Conservation (phyloP, 2,797 vertebrate genomes). For the Acanthurus leucopareius region DNA sequence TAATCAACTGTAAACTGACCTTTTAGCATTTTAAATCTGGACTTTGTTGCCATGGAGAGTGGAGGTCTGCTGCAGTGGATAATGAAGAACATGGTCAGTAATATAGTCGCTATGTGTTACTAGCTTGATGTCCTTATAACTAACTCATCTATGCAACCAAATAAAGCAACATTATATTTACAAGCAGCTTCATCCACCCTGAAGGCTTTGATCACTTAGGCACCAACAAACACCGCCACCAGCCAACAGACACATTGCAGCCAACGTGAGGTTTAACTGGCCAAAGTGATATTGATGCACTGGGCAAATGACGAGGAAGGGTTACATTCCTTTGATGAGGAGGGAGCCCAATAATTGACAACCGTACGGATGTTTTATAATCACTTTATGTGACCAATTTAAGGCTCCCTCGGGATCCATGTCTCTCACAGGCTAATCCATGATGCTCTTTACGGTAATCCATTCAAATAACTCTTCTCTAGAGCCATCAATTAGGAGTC, state of each 20-base stretch:
- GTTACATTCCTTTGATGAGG: conserved; percentile 63
- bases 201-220: conserved; percentile 44
- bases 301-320: conserved; percentile 33
- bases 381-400: conserved; percentile 75
- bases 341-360: conserved; percentile 55
- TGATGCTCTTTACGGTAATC: conserved; percentile 80
- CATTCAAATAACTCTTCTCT: conserved; percentile 83
- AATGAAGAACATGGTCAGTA: conserved; percentile 38
- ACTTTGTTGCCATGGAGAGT: conserved; percentile 30
- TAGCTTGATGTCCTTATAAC: conserved; percentile 35
- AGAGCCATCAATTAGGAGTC: conserved; percentile 79
- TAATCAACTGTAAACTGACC: conserved; percentile 61
- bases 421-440: conserved; percentile 77
- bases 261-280: conserved; percentile 10
- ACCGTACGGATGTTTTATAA: conserved; percentile 74
- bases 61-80: conserved; percentile 36
- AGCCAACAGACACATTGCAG: conserved; percentile 10
- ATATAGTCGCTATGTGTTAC: conserved; percentile 45
- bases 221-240: conserved; percentile 9
- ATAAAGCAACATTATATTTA: conserved; percentile 46
- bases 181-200: conserved; percentile 22
- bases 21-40: conserved; percentile 62
- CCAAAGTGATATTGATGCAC: conserved; percentile 35
- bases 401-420: conserved; percentile 75
- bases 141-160: conserved; percentile 53